Conservation (phyloP, 2,888 invertebrate species). For the Andrena flavipes region DNA sequence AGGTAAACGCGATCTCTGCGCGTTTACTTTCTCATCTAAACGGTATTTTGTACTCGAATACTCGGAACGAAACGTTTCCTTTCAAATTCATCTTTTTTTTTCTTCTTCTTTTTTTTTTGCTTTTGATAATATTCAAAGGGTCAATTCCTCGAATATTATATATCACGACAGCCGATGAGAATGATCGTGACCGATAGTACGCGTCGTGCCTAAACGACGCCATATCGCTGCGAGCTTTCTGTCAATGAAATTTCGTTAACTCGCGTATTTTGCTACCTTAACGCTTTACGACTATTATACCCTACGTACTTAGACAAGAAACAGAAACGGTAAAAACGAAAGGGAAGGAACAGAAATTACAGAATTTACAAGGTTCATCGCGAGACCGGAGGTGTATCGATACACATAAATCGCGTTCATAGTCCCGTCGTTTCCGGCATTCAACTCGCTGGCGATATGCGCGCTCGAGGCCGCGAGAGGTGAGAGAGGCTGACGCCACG, state of each 20-base stretch:
- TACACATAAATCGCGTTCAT: conserved; percentile 29
- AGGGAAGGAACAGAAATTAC: conserved; percentile 36
- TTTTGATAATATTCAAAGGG: conserved; percentile 1
- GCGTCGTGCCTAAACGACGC: conserved; percentile 41
- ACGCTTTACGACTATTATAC: conserved; percentile 17
- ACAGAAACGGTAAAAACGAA: not conserved
- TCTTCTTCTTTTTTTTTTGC: not conserved
- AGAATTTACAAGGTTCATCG: conserved; percentile 42
- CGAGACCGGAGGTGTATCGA: conserved; percentile 31
- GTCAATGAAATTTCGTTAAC: conserved; percentile 21
- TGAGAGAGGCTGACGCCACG: conserved; percentile 32
- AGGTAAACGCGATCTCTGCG: not conserved
- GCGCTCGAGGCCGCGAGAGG: conserved; percentile 39
- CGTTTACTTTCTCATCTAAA: not conserved
- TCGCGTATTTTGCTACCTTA: conserved; percentile 35
- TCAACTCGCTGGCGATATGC: conserved; percentile 51
- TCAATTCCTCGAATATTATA: conserved; percentile 2
- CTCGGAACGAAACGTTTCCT: conserved; percentile 6
- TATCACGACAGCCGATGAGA: not conserved
- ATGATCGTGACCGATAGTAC: conserved; percentile 58
- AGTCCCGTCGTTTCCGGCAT: conserved; percentile 24
- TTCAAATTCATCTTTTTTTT: not conserved
- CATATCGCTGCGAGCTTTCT: conserved; percentile 57
- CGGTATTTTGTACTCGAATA: conserved; percentile 1
- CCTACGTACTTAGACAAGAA: conserved; percentile 13